Evolutionary conservation across 2,113 vertebrate species (phyloP).

Genomic region (Ictalurus punctatus): DNA sequence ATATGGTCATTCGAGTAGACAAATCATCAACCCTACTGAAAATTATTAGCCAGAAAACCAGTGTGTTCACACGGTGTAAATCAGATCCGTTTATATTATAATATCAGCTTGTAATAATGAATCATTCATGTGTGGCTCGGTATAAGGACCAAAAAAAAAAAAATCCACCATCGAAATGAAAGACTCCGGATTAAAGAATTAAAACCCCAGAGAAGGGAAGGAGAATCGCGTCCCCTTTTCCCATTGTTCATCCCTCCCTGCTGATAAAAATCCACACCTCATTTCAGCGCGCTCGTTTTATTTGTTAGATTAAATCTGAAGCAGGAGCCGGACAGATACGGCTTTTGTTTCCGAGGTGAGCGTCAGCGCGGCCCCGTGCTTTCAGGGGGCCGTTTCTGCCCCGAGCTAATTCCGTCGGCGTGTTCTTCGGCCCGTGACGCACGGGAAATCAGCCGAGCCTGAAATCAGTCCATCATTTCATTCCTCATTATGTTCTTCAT

Average conservation of each 20-base stretch:
- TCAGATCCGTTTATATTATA: too few species aligned
- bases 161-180: not conserved
- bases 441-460: slow-evolving; percentile 43
- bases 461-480: slow-evolving; percentile 55
- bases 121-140: not conserved
- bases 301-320: slow-evolving; percentile 21
- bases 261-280: slow-evolving; percentile 13
- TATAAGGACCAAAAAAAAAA: not conserved
- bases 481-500: slow-evolving; percentile 49
- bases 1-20: not conserved
- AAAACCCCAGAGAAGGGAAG: slow-evolving; percentile 36
- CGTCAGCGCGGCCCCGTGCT: slow-evolving; percentile 36
- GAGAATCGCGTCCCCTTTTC: slow-evolving; percentile 19
- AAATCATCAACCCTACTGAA: not conserved
- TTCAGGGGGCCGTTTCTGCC: slow-evolving; percentile 34
- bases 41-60: not conserved
- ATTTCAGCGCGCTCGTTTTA: not conserved
- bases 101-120: too few species aligned
- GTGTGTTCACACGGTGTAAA: too few species aligned
- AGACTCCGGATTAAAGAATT: not conserved
- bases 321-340: slow-evolving; percentile 31
- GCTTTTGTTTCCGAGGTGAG: slow-evolving; percentile 37
- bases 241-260: not conserved
- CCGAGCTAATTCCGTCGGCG: slow-evolving; percentile 25
- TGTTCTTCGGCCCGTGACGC: slow-evolving; percentile 30